phyloP scores from a whole-genome alignment of 1,140 invertebrate genomes.

The Leptinotarsa defecta region DNA sequence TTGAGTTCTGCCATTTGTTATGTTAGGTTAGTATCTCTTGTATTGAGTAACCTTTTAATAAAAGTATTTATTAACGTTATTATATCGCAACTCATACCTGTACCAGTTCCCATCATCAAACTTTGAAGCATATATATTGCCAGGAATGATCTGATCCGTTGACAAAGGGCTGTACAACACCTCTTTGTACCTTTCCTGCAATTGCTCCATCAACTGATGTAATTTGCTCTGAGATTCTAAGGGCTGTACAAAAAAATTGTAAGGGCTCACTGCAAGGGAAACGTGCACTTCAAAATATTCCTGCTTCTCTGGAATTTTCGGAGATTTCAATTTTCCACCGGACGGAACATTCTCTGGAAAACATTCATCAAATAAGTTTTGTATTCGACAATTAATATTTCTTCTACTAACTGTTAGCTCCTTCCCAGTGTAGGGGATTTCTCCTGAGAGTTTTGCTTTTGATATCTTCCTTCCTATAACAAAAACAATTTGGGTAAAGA shows the following conservation, averaged over 20 bases:
- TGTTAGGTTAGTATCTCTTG: too few relatives aligned
- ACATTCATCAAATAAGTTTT: background rate
- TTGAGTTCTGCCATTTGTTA: too few relatives aligned
- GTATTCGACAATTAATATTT: too few relatives aligned
- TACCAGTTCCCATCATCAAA: conserved; percentile 53
- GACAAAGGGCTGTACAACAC: conserved; percentile 41
- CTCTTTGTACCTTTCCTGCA: conserved; percentile 48
- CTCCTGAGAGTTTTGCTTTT: background rate
- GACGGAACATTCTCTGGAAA: conserved; percentile 44
- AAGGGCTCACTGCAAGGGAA: conserved; percentile 52
- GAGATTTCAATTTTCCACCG: conserved; percentile 40
- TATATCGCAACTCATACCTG: conserved; percentile 34
- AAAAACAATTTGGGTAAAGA: background rate
- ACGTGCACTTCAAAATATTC: conserved; percentile 50
- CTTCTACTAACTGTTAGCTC: background rate
- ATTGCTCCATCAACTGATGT: conserved; percentile 43
- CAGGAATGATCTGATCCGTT: conserved; percentile 48
- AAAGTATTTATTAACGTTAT: too few relatives aligned
- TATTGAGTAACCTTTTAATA: too few relatives aligned
- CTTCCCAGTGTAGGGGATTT: background rate
- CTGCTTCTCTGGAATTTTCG: conserved; percentile 36
- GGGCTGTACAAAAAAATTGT: conserved; percentile 55
- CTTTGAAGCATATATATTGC: conserved; percentile 52
- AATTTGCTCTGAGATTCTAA: conserved; percentile 39
- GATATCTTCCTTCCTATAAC: background rate